Conservation (phyloP, 2,888 invertebrate genomes). For the Taphrorychus bicolor region DNA sequence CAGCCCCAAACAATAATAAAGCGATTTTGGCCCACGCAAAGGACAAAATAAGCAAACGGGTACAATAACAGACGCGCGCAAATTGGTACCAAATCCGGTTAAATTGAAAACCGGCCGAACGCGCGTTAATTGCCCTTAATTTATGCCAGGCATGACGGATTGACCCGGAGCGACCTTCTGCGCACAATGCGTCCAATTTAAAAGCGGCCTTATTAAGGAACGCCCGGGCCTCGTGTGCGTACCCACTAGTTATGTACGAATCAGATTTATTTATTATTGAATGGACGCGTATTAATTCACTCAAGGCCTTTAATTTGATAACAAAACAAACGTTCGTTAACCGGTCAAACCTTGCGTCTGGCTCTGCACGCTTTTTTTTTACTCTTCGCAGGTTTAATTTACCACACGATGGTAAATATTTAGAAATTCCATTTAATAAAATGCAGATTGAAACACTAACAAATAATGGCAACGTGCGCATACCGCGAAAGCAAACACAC, state of each 20-base stretch:
- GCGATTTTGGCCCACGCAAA: slow-evolving; percentile 16
- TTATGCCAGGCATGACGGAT: slow-evolving; percentile 20
- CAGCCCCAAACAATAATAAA: neutral
- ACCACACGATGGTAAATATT: neutral
- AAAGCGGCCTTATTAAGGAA: slow-evolving; percentile 17
- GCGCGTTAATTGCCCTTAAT: slow-evolving; percentile 22
- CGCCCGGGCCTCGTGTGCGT: slow-evolving; percentile 8
- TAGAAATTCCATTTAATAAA: slow-evolving; percentile 1
- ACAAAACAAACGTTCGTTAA: slow-evolving; percentile 6
- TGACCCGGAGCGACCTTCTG: slow-evolving; percentile 21
- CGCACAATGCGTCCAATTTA: slow-evolving; percentile 21
- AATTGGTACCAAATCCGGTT: slow-evolving; percentile 12
- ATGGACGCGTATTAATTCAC: slow-evolving; percentile 4
- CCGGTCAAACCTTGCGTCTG: neutral
- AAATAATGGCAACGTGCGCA: slow-evolving; percentile 6
- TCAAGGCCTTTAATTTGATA: slow-evolving; percentile 4
- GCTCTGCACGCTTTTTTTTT: neutral
- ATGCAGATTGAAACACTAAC: neutral
- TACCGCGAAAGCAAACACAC: slow-evolving; percentile 3
- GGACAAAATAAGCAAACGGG: neutral
- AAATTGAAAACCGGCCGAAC: slow-evolving; percentile 6
- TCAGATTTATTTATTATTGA: slow-evolving; percentile 6
- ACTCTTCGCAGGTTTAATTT: neutral
- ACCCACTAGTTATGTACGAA: slow-evolving; percentile 11
- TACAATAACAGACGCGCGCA: slow-evolving; percentile 1